Evolutionary conservation across 2,113 vertebrate genomes (phyloP).

Genomic region (Leptobrachium ailaonicum): DNA sequence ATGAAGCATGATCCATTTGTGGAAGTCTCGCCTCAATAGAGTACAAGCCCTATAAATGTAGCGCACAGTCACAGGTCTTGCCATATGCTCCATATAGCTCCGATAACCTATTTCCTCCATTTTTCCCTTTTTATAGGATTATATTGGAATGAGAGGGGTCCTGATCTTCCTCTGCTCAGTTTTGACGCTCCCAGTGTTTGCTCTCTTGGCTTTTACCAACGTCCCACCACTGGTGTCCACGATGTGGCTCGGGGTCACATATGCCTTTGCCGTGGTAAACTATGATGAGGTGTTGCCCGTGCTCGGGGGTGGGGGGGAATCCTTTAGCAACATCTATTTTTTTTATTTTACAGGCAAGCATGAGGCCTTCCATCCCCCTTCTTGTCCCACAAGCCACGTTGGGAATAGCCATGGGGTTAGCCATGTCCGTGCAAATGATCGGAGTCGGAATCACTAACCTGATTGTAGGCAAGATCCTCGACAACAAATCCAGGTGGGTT

Average conservation of each 20-base stretch:
- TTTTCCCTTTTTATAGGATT: slow-evolving; percentile 63
- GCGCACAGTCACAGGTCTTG: too few relatives aligned
- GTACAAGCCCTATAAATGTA: too few relatives aligned
- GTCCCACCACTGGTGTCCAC: slow-evolving; percentile 74
- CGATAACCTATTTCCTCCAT: too few relatives aligned
- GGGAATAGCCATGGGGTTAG: slow-evolving; percentile 77
- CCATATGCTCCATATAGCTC: too few relatives aligned
- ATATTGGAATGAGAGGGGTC: slow-evolving; percentile 68
- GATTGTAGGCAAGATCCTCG: slow-evolving; percentile 75
- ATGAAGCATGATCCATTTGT: too few relatives aligned
- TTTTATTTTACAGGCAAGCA: slow-evolving; percentile 64
- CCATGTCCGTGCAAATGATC: slow-evolving; percentile 76
- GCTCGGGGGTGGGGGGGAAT: background rate
- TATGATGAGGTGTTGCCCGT: background rate
- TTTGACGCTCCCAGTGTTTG: slow-evolving; percentile 74
- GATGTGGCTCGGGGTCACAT: slow-evolving; percentile 75
- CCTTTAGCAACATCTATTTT: background rate
- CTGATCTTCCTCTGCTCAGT: slow-evolving; percentile 67
- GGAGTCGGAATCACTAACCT: slow-evolving; percentile 78
- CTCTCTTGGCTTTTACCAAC: slow-evolving; percentile 75
- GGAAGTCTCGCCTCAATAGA: too few relatives aligned
- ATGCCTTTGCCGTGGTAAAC: slow-evolving; percentile 75
- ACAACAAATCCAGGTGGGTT: slow-evolving; percentile 69
- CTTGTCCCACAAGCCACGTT: slow-evolving; percentile 76
- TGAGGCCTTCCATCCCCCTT: slow-evolving; percentile 80